Evolutionary conservation across 1,140 invertebrate genomes (phyloP).

Genomic region (Drosophila novamexicana): DNA sequence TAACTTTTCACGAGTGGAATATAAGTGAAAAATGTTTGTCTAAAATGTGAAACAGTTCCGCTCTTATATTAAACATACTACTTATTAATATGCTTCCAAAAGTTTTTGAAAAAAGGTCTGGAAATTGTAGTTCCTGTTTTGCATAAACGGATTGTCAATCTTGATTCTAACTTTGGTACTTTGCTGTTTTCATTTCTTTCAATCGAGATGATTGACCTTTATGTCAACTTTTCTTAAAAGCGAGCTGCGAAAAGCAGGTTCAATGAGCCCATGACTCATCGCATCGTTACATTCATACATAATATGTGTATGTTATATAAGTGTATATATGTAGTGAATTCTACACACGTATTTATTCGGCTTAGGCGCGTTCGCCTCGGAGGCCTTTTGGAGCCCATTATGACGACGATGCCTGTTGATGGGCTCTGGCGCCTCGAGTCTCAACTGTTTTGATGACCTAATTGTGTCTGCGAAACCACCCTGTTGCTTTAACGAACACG

Average conservation of each 20-base stretch:
- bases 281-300: background rate
- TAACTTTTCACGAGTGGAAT: too few species aligned
- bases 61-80: too few species aligned
- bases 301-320: background rate
- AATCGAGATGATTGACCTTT: background rate
- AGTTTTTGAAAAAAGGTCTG: too few species aligned
- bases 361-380: conserved; percentile 9
- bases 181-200: too few species aligned
- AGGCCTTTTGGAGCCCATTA: conserved; percentile 10
- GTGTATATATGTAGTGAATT: background rate
- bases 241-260: conserved; percentile 7
- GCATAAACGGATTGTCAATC: too few species aligned
- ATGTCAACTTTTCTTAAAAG: conserved; percentile 3
- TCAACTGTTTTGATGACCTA: conserved; percentile 46
- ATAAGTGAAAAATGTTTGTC: too few species aligned
- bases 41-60: too few species aligned
- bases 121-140: too few species aligned
- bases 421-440: conserved; percentile 39
- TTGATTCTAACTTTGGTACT: too few species aligned
- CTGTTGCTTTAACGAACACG: conserved; percentile 23
- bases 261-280: conserved; percentile 28
- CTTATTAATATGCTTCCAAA: too few species aligned
- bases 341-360: background rate
- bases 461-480: conserved; percentile 39
- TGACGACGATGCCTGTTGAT: conserved; percentile 43